phyloP scores from a whole-genome alignment of 2,113 vertebrate species.

The Ictalurus furcatus region DNA sequence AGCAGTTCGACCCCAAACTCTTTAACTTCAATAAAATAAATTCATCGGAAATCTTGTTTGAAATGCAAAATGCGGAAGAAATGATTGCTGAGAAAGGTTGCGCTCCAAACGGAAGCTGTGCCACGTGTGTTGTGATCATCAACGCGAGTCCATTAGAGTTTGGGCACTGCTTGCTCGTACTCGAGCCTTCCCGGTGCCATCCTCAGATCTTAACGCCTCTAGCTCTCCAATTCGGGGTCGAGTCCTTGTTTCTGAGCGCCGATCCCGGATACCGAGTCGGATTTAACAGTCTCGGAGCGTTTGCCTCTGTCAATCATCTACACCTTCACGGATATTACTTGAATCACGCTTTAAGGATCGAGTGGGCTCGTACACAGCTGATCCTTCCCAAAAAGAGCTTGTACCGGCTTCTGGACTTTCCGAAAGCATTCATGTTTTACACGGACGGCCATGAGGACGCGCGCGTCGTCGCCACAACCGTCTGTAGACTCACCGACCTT shows the following conservation, averaged over 20 bases:
- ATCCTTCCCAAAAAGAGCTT: conserved; percentile 68
- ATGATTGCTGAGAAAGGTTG: not conserved
- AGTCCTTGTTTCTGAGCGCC: conserved; percentile 81
- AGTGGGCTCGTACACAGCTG: conserved; percentile 66
- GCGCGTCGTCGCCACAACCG: conserved; percentile 57
- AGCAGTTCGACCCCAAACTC: conserved; percentile 75
- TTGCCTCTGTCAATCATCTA: conserved; percentile 91
- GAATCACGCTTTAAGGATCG: conserved; percentile 72
- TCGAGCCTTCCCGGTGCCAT: conserved; percentile 70
- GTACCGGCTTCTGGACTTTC: conserved; percentile 68
- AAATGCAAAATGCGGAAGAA: conserved; percentile 60
- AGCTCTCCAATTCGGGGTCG: conserved; percentile 70
- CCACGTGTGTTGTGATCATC: conserved; percentile 67
- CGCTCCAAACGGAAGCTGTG: not conserved
- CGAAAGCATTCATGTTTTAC: conserved; percentile 83
- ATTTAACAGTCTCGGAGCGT: conserved; percentile 90
- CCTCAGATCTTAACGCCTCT: conserved; percentile 79
- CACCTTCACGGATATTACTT: conserved; percentile 90
- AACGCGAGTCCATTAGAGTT: conserved; percentile 88
- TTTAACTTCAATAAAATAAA: conserved; percentile 87
- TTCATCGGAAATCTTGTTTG: conserved; percentile 79
- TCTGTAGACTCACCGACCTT: conserved; percentile 77
- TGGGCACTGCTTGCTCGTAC: conserved; percentile 87
- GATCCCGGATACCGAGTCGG: conserved; percentile 83
- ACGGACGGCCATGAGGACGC: conserved; percentile 54